Percentiles rank a stretch among this genome's conserved stretches.
These are phyloP conservation scores for Hoplodrina ambigua DNA, from an alignment of 2,888 invertebrate genomes.

Conservation along the genomic window DNA sequence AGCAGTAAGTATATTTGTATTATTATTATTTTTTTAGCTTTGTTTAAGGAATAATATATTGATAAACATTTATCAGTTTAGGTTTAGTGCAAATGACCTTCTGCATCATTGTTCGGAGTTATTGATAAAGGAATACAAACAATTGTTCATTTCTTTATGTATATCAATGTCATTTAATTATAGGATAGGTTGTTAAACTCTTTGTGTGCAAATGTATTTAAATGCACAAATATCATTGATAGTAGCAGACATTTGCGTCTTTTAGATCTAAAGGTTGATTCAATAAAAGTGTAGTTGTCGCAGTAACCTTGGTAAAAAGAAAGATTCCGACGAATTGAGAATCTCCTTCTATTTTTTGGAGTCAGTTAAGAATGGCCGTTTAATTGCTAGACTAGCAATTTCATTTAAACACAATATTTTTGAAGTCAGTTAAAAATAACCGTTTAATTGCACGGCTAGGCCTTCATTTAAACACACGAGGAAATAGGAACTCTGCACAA, in stretches of 20 bases:
- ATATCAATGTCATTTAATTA: constrained; percentile 27
- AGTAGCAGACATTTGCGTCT: constrained; percentile 2
- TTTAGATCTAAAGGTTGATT: constrained; percentile 12
- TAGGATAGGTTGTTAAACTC: constrained; percentile 32
- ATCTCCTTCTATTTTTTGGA: no score
- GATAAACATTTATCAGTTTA: constrained; percentile 19
- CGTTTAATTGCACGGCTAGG: no score
- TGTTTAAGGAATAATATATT: neutral
- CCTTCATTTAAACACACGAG: no score
- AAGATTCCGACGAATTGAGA: no score
- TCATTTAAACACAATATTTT: no score
- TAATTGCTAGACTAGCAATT: no score
- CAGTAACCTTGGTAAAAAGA: no score
- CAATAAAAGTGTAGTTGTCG: neutral
- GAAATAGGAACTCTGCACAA: no score
- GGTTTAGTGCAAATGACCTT: constrained; percentile 37
- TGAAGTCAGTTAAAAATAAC: no score
- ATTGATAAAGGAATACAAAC: constrained; percentile 27
- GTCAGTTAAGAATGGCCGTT: no score
- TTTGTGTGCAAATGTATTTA: constrained; percentile 37
- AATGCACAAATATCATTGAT: constrained; percentile 26
- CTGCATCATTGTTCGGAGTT: constrained; percentile 28
- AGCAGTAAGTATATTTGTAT: constrained; percentile 88
- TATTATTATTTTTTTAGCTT: neutral
- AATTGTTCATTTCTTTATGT: constrained; percentile 21